Percentiles rank a stretch among this genome's conserved stretches.
phyloP scores from a whole-genome alignment of 2,113 vertebrate genomes.

The Hylia prasina region DNA sequence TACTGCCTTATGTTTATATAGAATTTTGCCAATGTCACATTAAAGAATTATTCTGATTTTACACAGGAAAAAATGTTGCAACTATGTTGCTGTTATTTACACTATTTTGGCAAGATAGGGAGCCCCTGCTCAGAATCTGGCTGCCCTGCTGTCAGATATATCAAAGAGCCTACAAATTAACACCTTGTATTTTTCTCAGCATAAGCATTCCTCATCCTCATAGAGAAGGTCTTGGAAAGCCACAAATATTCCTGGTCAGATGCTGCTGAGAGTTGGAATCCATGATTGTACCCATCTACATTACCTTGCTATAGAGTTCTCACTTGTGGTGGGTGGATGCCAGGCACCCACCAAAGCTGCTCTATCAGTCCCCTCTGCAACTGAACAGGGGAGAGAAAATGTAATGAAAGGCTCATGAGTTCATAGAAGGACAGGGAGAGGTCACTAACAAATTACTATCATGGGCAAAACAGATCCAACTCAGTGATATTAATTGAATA shows the following conservation, averaged over 20 bases:
- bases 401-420: background rate
- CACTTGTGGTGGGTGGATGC: background rate
- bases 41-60: background rate
- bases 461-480: background rate
- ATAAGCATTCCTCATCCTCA: background rate
- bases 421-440: background rate
- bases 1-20: background rate
- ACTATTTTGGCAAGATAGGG: background rate
- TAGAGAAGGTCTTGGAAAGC: background rate
- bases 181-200: background rate
- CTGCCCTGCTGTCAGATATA: background rate
- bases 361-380: background rate
- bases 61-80: background rate
- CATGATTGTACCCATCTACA: accelerated
- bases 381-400: background rate
- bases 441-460: background rate
- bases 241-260: background rate
- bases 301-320: background rate
- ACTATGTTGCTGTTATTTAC: background rate
- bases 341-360: background rate
- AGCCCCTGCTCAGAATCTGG: background rate
- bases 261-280: background rate
- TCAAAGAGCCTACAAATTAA: background rate
- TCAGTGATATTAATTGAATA: background rate
- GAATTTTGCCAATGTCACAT: background rate